Percentiles rank a stretch among this genome's conserved stretches.
Evolutionary conservation across 2,797 vertebrate genomes (phyloP).

Genomic region (Sebastes melanostomus): DNA sequence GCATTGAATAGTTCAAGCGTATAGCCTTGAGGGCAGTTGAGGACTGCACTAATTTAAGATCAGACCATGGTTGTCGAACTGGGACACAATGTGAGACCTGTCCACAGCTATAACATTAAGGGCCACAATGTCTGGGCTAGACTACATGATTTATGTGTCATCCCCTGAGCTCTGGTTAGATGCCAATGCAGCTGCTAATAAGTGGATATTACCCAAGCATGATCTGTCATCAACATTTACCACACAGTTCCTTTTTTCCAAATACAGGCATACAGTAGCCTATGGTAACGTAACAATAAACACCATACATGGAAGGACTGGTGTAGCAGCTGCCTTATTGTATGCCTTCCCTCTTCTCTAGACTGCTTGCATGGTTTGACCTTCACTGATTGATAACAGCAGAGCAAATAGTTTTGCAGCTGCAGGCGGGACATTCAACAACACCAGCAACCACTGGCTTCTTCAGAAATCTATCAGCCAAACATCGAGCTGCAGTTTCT

Average conservation of each 20-base stretch:
- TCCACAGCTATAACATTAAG: conserved; percentile 7
- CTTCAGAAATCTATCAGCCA: background rate
- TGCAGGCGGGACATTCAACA: background rate
- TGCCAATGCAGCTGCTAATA: background rate
- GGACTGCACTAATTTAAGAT: conserved; percentile 50
- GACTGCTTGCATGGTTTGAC: conserved; percentile 5
- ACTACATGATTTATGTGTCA: background rate
- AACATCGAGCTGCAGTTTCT: background rate
- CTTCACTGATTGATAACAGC: conserved; percentile 25
- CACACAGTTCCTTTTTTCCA: background rate
- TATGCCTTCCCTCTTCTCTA: background rate
- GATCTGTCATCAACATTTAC: background rate
- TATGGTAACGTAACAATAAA: background rate
- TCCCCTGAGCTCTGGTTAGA: background rate
- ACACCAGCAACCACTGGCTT: background rate
- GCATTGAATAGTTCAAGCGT: conserved; percentile 9
- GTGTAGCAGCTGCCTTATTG: background rate
- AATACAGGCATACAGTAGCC: background rate
- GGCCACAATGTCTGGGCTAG: background rate
- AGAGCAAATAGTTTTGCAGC: background rate
- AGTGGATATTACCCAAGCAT: background rate
- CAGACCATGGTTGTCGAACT: conserved; percentile 31
- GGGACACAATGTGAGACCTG: conserved; percentile 20
- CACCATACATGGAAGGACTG: background rate
- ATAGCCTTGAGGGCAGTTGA: background rate